phyloP scores from a whole-genome alignment of 2,113 vertebrate species.

The Petaurus breviceps region DNA sequence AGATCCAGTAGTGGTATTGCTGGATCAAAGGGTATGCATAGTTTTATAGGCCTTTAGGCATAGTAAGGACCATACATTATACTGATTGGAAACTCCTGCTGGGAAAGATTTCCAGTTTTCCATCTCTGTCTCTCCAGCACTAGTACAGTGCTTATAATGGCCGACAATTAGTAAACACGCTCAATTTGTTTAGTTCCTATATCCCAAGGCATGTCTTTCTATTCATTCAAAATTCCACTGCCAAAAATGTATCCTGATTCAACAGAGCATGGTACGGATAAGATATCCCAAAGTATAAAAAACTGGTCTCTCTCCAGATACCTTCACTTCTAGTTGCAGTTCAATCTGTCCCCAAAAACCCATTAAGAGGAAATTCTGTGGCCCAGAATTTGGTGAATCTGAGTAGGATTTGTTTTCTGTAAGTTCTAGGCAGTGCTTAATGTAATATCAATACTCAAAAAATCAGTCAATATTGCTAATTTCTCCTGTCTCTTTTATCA shows the following conservation, averaged over 20 bases:
- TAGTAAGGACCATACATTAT: no score
- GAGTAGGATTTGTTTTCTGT: background rate
- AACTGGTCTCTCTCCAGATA: background rate
- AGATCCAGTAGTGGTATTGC: no score
- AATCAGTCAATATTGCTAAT: background rate
- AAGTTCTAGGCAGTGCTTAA: background rate
- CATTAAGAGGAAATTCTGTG: background rate
- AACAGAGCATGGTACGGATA: background rate
- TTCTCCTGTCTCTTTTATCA: background rate
- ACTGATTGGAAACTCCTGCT: background rate
- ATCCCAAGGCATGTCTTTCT: background rate
- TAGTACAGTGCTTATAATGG: background rate
- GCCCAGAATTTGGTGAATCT: background rate
- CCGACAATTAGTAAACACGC: background rate
- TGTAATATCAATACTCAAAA: background rate
- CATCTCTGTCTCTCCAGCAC: background rate
- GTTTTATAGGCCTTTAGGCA: no score
- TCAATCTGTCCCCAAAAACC: constrained; percentile 5
- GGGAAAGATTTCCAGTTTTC: background rate
- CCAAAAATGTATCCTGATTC: background rate
- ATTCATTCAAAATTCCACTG: background rate
- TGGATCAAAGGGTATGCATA: no score
- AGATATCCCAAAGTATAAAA: background rate
- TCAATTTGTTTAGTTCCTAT: background rate
- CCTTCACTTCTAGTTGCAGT: background rate